Percentiles rank a stretch among this genome's conserved stretches.
Conservation (phyloP, 2,113 vertebrate genomes). For the Coregonus clupeaformis region DNA sequence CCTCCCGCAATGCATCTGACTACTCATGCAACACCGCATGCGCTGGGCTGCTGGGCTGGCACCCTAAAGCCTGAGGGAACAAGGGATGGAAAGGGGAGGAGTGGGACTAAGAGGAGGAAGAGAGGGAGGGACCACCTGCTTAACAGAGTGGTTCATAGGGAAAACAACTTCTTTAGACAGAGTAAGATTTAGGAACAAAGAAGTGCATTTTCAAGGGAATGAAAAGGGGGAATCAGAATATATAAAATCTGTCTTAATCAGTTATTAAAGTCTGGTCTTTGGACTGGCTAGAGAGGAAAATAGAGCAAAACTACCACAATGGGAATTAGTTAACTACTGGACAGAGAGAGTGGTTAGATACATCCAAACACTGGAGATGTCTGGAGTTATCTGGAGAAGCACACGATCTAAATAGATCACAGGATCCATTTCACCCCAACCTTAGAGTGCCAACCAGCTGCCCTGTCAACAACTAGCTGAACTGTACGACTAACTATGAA, state of each 20-base stretch:
- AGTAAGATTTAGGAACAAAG: conserved; percentile 2
- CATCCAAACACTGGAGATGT: background rate
- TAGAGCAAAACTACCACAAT: background rate
- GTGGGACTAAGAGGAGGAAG: conserved; percentile 23
- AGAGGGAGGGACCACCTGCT: too few species aligned
- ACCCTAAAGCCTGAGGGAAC: conserved; percentile 76
- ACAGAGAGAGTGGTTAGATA: too few species aligned
- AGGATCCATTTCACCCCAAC: conserved; percentile 40
- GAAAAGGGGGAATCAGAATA: background rate
- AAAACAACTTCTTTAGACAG: conserved; percentile 68
- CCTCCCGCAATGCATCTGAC: conserved; percentile 82
- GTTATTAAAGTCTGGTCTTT: conserved; percentile 38
- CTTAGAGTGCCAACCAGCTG: conserved; percentile 82
- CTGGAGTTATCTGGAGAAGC: background rate
- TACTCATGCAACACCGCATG: conserved; percentile 96
- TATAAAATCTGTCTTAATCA: conserved; percentile 66
- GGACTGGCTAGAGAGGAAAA: background rate
- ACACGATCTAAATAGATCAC: background rate
- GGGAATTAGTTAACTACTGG: background rate
- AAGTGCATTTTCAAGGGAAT: background rate
- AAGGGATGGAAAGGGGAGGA: conserved; percentile 22
- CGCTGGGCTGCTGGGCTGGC: conserved; percentile 82
- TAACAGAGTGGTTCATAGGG: conserved; percentile 16
- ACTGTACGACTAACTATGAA: conserved; percentile 96
- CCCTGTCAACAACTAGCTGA: conserved; percentile 75